Conservation (phyloP, 2,113 vertebrate species). For the Cyprinus carpio region DNA sequence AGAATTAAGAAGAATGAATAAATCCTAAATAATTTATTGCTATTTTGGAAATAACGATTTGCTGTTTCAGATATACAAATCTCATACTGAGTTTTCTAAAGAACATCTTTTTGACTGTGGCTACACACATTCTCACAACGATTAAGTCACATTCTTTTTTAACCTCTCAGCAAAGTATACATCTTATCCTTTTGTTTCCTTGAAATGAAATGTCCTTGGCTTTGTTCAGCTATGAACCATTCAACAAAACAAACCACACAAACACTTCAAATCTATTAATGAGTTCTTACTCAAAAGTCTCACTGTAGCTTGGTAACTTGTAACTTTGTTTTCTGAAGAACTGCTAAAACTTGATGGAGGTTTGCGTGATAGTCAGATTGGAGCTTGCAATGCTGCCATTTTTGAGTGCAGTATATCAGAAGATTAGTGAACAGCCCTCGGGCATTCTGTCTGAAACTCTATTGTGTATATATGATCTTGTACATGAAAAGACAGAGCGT, state of each 20-base stretch:
- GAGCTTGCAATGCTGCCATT: neutral
- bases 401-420: neutral
- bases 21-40: no score
- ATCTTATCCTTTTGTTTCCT: neutral
- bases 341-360: neutral
- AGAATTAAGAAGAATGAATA: neutral
- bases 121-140: neutral
- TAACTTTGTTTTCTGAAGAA: conserved; percentile 3
- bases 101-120: neutral
- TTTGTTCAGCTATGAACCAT: neutral
- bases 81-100: neutral
- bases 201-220: neutral
- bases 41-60: neutral
- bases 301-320: neutral
- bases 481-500: neutral
- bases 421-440: neutral
- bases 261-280: neutral
- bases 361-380: neutral
- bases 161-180: neutral
- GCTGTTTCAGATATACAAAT: neutral
- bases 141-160: neutral
- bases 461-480: neutral
- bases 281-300: neutral
- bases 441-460: neutral
- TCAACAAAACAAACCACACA: neutral